A percentile compares a stretch with the other conserved stretches of the same genome.
Conservation (phyloP, 2,888 invertebrate species). For the Nasonovia ribisnigri region DNA sequence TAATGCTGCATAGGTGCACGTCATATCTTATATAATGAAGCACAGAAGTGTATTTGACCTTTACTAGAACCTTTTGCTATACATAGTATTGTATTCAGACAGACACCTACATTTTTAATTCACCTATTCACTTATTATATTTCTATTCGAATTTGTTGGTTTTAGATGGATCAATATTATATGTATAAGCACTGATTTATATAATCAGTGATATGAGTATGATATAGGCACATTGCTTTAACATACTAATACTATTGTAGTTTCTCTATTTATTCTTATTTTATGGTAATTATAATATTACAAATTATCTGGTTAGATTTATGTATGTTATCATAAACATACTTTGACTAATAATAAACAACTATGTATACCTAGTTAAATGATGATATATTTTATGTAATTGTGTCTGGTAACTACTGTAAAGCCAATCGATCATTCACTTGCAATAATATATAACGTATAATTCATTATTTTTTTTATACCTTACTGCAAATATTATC, state of each 20-base stretch:
- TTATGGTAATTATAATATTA: constrained; percentile 22
- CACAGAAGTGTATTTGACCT: not conserved
- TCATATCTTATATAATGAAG: not conserved
- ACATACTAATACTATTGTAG: not conserved
- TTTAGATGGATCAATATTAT: too few relatives aligned
- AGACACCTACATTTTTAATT: too few relatives aligned
- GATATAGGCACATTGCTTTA: not conserved
- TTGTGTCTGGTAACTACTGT: not conserved
- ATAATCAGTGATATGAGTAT: not conserved
- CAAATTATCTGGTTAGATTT: not conserved
- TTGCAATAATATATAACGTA: not conserved
- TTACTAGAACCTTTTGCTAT: not conserved
- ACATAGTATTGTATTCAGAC: not conserved
- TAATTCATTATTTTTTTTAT: constrained; percentile 10
- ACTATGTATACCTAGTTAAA: not conserved
- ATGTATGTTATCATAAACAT: constrained; percentile 17
- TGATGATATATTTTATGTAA: not conserved
- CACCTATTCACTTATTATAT: not conserved
- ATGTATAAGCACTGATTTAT: too few relatives aligned
- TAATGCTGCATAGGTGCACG: not conserved
- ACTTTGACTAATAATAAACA: not conserved
- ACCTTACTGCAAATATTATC: not conserved
- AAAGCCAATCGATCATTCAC: not conserved
- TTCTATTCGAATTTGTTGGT: not conserved
- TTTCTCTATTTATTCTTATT: not conserved